phyloP scores from a whole-genome alignment of 2,888 invertebrate species.

The Lymantria dispar region DNA sequence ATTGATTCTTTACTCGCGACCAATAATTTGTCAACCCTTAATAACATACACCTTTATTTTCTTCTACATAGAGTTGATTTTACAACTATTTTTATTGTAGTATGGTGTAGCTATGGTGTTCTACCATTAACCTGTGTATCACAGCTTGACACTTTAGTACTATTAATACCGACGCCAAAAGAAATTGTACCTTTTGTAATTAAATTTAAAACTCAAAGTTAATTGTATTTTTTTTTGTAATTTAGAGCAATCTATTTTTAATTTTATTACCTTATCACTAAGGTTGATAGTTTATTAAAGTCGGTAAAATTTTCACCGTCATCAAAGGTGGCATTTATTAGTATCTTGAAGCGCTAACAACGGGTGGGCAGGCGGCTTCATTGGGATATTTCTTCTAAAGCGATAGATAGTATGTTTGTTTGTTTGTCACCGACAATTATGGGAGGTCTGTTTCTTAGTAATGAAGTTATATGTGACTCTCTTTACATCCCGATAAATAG shows the following conservation, averaged over 20 bases:
- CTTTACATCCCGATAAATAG: constrained; percentile 7
- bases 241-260: not conserved
- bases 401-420: constrained; percentile 52
- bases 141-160: constrained; percentile 63
- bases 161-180: constrained; percentile 1
- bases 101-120: constrained; percentile 54
- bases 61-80: constrained; percentile 21
- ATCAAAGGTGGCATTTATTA: constrained; percentile 35
- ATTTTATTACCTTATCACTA: fast-evolving
- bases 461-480: constrained; percentile 34
- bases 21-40: constrained; percentile 19
- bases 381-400: constrained; percentile 63
- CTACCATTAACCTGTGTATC: constrained; percentile 62
- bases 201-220: not conserved
- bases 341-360: constrained; percentile 47
- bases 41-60: not conserved
- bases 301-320: constrained; percentile 8
- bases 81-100: constrained; percentile 15
- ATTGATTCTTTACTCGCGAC: constrained; percentile 42
- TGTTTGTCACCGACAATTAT: constrained; percentile 44
- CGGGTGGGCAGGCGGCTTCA: constrained; percentile 57
- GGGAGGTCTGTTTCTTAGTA: constrained; percentile 65
- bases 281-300: constrained; percentile 11
- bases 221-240: not conserved
- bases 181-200: constrained; percentile 10